Conservation (phyloP, 2,113 vertebrate genomes). For the Ranitomeya imitator region DNA sequence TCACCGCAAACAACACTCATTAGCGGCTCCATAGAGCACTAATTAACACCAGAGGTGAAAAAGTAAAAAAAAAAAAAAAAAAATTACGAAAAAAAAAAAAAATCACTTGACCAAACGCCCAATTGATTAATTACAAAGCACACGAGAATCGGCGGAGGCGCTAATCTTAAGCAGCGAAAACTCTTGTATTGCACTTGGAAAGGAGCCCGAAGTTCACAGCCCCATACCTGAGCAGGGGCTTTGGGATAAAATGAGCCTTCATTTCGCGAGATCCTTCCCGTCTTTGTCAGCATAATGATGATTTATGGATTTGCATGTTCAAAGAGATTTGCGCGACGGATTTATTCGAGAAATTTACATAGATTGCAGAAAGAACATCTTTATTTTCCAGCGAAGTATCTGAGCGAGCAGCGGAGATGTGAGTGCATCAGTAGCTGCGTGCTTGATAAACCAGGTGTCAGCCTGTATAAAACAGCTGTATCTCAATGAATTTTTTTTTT, state of each 20-base stretch:
- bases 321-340: conserved; percentile 66
- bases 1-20: conserved; percentile 29
- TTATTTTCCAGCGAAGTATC: conserved; percentile 61
- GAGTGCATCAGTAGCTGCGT: conserved; percentile 59
- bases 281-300: conserved; percentile 68
- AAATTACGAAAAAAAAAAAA: background rate
- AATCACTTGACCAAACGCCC: conserved; percentile 37
- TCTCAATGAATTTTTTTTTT: conserved; percentile 54
- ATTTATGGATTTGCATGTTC: conserved; percentile 68
- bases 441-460: conserved; percentile 63
- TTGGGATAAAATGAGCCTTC: conserved; percentile 65
- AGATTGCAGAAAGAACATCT: conserved; percentile 62
- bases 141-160: conserved; percentile 9
- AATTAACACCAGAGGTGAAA: conserved; percentile 33
- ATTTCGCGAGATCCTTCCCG: conserved; percentile 66
- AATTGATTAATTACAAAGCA: conserved; percentile 39
- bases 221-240: conserved; percentile 65
- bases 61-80: conserved; percentile 15
- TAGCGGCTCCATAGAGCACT: conserved; percentile 19
- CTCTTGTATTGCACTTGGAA: conserved; percentile 59
- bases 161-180: conserved; percentile 53
- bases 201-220: conserved; percentile 63
- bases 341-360: conserved; percentile 64
- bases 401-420: conserved; percentile 59
- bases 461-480: conserved; percentile 64